Conservation (phyloP, 1,140 invertebrate species). For the Sycophaga agraensis region DNA sequence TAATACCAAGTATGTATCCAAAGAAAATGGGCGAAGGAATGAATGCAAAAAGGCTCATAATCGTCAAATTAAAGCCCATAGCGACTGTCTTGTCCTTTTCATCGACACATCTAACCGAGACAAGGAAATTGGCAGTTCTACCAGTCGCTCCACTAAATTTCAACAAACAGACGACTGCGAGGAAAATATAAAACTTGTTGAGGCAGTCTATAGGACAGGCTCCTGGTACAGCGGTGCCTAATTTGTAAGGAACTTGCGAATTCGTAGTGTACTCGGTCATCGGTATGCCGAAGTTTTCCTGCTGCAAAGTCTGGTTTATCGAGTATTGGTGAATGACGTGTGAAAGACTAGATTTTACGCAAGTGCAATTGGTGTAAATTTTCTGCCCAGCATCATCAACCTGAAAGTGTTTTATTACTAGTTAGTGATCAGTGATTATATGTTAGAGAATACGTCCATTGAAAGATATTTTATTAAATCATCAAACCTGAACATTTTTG, state of each 20-base stretch:
- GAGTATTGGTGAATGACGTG: background rate
- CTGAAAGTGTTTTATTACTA: too few species aligned
- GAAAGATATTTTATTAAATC: background rate
- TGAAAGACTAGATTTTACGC: conserved; percentile 43
- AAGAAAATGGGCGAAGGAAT: conserved; percentile 75
- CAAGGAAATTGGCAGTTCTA: conserved; percentile 68
- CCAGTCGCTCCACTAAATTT: conserved; percentile 70
- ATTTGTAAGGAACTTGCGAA: conserved; percentile 9
- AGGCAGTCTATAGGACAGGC: conserved; percentile 68
- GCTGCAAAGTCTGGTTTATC: background rate
- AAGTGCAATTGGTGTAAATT: conserved; percentile 61
- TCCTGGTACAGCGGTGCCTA: conserved; percentile 62
- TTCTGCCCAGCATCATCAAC: conserved; percentile 38
- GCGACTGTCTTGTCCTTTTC: conserved; percentile 73
- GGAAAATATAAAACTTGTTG: conserved; percentile 66
- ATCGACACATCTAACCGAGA: conserved; percentile 69
- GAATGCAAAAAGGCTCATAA: conserved; percentile 70
- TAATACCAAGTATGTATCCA: conserved; percentile 71
- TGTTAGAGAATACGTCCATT: background rate
- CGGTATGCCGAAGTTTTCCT: background rate
- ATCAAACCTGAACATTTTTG: conserved; percentile 43
- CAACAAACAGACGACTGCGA: conserved; percentile 67
- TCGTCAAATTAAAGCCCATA: conserved; percentile 68
- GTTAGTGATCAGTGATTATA: too few species aligned
- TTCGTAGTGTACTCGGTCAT: background rate